Base-by-base conservation (phyloP, 2,888 invertebrate species). In the Tyria jacobaeae region DNA sequence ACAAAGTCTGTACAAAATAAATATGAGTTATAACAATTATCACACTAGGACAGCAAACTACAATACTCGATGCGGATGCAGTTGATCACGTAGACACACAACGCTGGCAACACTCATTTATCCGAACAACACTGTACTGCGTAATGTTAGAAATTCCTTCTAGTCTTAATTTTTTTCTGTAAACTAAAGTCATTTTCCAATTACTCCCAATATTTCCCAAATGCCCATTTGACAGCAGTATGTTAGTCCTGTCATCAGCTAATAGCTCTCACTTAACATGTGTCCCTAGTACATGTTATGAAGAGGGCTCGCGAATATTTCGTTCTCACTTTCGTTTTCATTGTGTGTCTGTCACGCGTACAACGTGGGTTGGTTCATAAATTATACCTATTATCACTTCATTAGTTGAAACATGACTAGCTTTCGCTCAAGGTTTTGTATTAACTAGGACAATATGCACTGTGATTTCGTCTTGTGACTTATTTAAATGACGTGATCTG, bases 321-420 rank as follows among this genome's bases (percentile, higher is more conserved):
- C 5, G 35, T 57, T 7, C 5, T 50, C 15, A 50, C 57, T 57
- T 50, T 57, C 49, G 50, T 41, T 35, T 14, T 56, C 49, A 50
- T 50, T 50, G 25, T 49, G 39, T 25, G 9, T 9, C 17, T 15
- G 7, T 9, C 2, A 27, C 25, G n/a, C 27, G 15, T 5, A 39
- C 31, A 25, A 44, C 57, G 57, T 57, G 57, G 49, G 7, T 14
- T 35, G 57, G 49, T 57, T 57, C 39, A n/a, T 55, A 53, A 71
- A 57, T 71, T 37, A 57, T 39, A 55, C 37, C 44, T 51, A 62
- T 71, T 67, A 63, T 39, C 57, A 41, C 39, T 50, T 66, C 31
- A 56, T 60, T 61, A 47, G 34, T 31, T 48, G 24, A 21, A 21
- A 24, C 24, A 35, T 54, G 48, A 52, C 49, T 60, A 21, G 15